phyloP scores from a whole-genome alignment of 2,888 invertebrate genomes.

The Petrolisthes cinctipes region DNA sequence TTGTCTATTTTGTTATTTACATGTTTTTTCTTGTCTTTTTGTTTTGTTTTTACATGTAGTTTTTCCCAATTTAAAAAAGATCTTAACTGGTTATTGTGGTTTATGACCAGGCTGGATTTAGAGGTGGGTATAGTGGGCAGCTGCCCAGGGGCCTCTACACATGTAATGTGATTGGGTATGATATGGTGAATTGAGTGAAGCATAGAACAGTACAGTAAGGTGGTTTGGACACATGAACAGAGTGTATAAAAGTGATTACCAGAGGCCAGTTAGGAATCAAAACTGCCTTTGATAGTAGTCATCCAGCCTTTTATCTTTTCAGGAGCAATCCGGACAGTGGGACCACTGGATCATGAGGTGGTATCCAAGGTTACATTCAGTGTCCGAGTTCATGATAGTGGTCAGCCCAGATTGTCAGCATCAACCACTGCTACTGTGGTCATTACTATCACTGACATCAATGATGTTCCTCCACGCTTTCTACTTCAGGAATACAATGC shows the following conservation, averaged over 20 bases:
- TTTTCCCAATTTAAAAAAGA: too few species aligned
- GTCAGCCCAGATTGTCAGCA: conserved; percentile 84
- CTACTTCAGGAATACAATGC: conserved; percentile 80
- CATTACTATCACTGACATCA: conserved; percentile 69
- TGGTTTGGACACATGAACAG: neutral
- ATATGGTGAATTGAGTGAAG: too few species aligned
- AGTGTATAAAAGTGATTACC: neutral
- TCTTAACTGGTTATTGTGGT: too few species aligned
- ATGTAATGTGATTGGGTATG: too few species aligned
- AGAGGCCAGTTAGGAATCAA: neutral
- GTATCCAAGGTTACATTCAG: conserved; percentile 80
- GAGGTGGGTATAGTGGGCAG: too few species aligned
- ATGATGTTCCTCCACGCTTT: conserved; percentile 91
- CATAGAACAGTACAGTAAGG: too few species aligned
- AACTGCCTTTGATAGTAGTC: neutral
- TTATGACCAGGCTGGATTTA: too few species aligned
- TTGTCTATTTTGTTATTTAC: neutral
- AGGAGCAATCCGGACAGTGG: conserved; percentile 85
- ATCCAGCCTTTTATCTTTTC: conserved; percentile 52
- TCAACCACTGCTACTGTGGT: conserved; percentile 82
- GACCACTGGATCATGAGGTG: conserved; percentile 84
- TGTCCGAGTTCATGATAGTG: conserved; percentile 87
- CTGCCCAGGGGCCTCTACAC: too few species aligned
- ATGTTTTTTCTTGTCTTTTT: neutral
- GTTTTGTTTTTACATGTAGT: too few species aligned